Evolutionary conservation across 1,140 invertebrate species (phyloP).

Genomic region (Bradysia coprophila): DNA sequence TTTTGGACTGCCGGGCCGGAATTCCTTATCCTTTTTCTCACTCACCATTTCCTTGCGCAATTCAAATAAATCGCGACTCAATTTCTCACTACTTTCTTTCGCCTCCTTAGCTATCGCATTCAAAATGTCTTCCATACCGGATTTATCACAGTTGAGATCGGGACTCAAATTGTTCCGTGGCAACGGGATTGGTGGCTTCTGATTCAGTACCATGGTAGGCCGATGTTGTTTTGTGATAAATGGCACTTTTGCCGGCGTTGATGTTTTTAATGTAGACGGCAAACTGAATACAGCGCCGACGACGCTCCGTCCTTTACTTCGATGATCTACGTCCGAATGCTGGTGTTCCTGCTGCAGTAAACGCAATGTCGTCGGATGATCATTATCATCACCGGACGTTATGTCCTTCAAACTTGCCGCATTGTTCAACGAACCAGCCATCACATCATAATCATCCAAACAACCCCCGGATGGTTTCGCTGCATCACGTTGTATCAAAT

Average conservation of each 20-base stretch:
- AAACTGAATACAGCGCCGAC: constrained; percentile 16
- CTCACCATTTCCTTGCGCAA: constrained; percentile 19
- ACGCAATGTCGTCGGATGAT: constrained; percentile 15
- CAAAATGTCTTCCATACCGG: constrained; percentile 28
- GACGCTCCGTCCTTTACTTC: constrained; percentile 6
- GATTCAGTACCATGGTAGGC: neutral
- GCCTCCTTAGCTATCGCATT: constrained; percentile 36
- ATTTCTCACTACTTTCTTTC: constrained; percentile 32
- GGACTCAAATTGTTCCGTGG: constrained; percentile 17
- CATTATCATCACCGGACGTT: constrained; percentile 7
- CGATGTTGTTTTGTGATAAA: neutral
- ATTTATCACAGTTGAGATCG: constrained; percentile 10
- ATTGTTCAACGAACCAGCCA: constrained; percentile 14
- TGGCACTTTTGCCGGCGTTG: neutral
- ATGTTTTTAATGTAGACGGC: constrained; percentile 8
- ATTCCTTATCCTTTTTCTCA: too few relatives aligned
- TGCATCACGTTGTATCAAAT: constrained; percentile 37
- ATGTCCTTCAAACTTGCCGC: constrained; percentile 19
- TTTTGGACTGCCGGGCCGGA: too few relatives aligned
- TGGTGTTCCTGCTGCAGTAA: constrained; percentile 15
- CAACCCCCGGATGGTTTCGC: constrained; percentile 22
- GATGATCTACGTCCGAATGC: constrained; percentile 4
- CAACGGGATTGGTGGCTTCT: constrained; percentile 12
- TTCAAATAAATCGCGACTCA: constrained; percentile 28
- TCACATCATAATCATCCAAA: constrained; percentile 17